Evolutionary conservation across 64 coral and sea anemone genomes (phyloP).

Genomic region (Catalaphyllia jardinei): DNA sequence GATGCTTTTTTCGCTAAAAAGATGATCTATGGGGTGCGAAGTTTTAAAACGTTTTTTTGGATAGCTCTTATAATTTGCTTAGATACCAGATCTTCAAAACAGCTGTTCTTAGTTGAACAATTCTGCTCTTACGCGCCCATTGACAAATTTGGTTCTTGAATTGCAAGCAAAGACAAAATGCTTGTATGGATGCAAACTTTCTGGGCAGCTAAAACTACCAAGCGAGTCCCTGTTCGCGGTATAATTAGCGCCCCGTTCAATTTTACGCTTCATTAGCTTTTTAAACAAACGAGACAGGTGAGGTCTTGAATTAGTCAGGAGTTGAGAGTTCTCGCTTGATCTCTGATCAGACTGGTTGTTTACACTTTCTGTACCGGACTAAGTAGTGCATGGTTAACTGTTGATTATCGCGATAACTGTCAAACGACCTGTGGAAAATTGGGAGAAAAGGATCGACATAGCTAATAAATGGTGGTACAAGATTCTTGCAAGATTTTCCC

Average conservation of each 20-base stretch:
- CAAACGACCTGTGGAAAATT: too few relatives aligned
- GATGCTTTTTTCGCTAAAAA: neutral
- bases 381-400: neutral
- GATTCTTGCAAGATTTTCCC: too few relatives aligned
- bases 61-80: neutral
- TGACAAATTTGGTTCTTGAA: neutral
- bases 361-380: neutral
- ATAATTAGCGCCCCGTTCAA: conserved; percentile 2
- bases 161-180: neutral
- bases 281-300: conserved; percentile 10
- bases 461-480: too few relatives aligned
- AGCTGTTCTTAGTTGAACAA: neutral
- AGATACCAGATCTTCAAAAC: neutral
- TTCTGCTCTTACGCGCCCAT: conserved; percentile 1
- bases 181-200: neutral
- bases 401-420: too few relatives aligned
- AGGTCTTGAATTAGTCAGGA: conserved; percentile 31
- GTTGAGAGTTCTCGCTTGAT: conserved; percentile 24
- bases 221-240: neutral
- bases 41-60: neutral
- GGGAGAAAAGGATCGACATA: too few relatives aligned
- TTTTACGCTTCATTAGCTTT: conserved; percentile 39
- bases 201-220: neutral
- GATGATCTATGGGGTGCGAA: neutral
- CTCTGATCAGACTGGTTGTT: conserved; percentile 34